A percentile compares a stretch with the other conserved stretches of the same genome.
Evolutionary conservation across 2,113 vertebrate genomes (phyloP).

Genomic region (Cacatua alba): DNA sequence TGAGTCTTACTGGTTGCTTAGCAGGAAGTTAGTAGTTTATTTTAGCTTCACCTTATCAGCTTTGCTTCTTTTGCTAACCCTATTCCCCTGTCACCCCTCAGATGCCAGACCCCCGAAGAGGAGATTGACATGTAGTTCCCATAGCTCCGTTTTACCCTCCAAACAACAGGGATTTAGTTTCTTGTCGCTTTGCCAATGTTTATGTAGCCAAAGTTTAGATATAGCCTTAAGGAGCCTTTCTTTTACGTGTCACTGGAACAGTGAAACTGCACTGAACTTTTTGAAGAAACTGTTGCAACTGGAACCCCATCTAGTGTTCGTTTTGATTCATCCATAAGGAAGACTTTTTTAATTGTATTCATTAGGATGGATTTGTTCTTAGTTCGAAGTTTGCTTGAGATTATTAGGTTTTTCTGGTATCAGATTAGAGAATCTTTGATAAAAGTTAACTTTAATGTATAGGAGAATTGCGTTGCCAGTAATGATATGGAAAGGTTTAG

Average conservation of each 20-base stretch:
- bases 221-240: slow-evolving; percentile 89
- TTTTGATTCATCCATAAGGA: slow-evolving; percentile 78
- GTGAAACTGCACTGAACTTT: slow-evolving; percentile 83
- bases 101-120: slow-evolving; percentile 89
- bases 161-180: slow-evolving; percentile 90
- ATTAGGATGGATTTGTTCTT: slow-evolving; percentile 11
- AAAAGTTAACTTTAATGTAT: not conserved
- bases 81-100: slow-evolving; percentile 88
- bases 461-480: not conserved
- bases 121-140: slow-evolving; percentile 90
- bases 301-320: slow-evolving; percentile 96
- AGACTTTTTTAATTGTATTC: slow-evolving; percentile 43
- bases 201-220: slow-evolving; percentile 91
- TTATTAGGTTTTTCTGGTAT: not conserved
- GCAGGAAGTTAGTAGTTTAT: slow-evolving; percentile 89
- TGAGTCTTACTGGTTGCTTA: slow-evolving; percentile 87
- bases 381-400: not conserved
- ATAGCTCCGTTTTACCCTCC: slow-evolving; percentile 81
- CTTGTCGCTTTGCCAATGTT: slow-evolving; percentile 95
- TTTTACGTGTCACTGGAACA: slow-evolving; percentile 88
- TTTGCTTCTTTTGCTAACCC: slow-evolving; percentile 85
- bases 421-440: not conserved
- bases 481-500: not conserved
- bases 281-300: slow-evolving; percentile 85
- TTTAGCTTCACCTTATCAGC: slow-evolving; percentile 92